Base-by-base conservation (phyloP, 2,113 vertebrate genomes). In the Brachypodius melanocephalos region DNA sequence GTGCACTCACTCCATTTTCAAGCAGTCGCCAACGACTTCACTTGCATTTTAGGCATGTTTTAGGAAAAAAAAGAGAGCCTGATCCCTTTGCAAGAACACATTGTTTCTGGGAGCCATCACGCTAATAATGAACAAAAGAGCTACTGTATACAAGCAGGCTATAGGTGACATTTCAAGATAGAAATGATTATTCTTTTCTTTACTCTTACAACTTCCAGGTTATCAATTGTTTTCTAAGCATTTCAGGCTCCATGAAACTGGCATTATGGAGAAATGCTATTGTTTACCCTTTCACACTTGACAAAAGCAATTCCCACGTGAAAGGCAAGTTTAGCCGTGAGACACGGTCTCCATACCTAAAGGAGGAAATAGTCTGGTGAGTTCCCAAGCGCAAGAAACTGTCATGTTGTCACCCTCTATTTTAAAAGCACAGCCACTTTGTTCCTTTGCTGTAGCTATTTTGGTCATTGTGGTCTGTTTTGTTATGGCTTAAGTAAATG, bases 261-360 rank as follows among this genome's bases (percentile, higher is more conserved):
- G 98, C 98, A 98, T 98, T 98, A 97, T 97, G 98, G 98, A 99
- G 99, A 99, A 99, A 98, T 98, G 98, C 98, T 98, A 99, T 99
- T 99, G 99, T 99, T 98, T 98, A 98, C 98, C 98, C 98, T 98
- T 99, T 98, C 98, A 98, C 98, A 97, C 97, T 98, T 97, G 98
- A 98, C 97, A 98, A 98, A 98, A 98, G 98, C 98, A 98, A 99
- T 99, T 99, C 99, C 99, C 99, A 99, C 97, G 99, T 99, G 99
- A 99, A 99, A 98, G 98, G 98, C 98, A 98, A 98, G 98, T 98
- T 98, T 98, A 98, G 97, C 97, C 96, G 90, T 97, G 98, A 97
- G 98, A 98, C 96, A 97, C 95, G 71, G 97, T 69, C 95, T 95
- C 25, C 77, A 97, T 96, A 96, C 98, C 96, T 96, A 96, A 98